Evolutionary conservation across 2,113 vertebrate species (phyloP).

Genomic region (Aegypius monachus): DNA sequence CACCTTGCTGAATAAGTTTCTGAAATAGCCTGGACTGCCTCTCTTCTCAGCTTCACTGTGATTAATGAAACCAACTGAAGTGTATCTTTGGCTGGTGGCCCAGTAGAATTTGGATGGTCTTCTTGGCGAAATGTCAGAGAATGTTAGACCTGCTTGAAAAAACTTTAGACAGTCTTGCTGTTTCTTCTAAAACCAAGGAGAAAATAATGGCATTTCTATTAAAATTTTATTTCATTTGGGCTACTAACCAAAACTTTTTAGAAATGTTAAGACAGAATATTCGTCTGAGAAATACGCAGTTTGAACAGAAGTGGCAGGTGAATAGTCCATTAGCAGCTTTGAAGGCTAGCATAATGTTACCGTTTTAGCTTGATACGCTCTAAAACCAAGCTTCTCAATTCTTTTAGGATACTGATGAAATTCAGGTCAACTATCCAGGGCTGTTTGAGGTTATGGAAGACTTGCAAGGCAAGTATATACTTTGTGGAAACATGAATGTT

Average conservation of each 20-base stretch:
- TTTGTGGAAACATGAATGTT: background rate
- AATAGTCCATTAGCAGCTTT: background rate
- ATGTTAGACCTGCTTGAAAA: background rate
- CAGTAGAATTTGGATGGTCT: background rate
- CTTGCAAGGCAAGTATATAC: slow-evolving; percentile 83
- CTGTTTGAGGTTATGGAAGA: slow-evolving; percentile 91
- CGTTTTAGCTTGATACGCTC: background rate
- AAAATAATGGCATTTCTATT: background rate
- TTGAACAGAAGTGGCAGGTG: background rate
- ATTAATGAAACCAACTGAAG: background rate
- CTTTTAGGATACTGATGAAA: slow-evolving; percentile 88
- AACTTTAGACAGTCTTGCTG: background rate
- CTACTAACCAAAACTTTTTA: background rate
- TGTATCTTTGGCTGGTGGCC: background rate
- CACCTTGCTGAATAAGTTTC: background rate
- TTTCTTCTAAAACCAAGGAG: background rate
- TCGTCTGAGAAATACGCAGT: background rate
- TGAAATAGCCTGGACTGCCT: background rate
- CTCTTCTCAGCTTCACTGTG: background rate
- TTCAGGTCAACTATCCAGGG: slow-evolving; percentile 91
- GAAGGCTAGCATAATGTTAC: background rate
- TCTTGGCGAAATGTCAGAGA: background rate
- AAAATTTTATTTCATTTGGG: background rate
- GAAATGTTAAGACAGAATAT: background rate
- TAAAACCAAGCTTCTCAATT: background rate